Evolutionary conservation across 2,888 invertebrate species (phyloP), one percentile per base, ranked within the genome.

Genomic region (Tiphia femorata): DNA sequence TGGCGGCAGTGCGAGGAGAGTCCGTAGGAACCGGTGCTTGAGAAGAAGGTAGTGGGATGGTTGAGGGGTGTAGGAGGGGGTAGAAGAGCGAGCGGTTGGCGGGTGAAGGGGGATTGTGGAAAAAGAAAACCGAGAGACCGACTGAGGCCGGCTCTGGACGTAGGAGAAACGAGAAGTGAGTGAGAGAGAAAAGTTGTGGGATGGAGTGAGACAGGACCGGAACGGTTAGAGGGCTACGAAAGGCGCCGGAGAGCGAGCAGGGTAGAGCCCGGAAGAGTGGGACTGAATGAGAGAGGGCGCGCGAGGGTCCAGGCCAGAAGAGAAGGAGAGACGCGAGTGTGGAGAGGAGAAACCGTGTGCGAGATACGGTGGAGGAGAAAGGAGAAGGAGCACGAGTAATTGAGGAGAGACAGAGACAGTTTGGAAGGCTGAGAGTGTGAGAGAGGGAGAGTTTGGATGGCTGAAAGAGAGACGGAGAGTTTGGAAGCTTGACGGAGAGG

Each of bases 221-320:
- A 20, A 20, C 20, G 20, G 20, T 6, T 8, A 16, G 35, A 14
- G 33, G 14, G 16, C 19, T 41, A 38, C 29, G 19, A n/a, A n/a
- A n/a, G 38, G 35, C 16, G 17, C 10, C 35, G 25, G 29, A 53
- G 58, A 37, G 63, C 49, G 49, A n/a, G n/a, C n/a, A n/a, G n/a
- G n/a, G n/a, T n/a, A n/a, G n/a, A n/a, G n/a, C n/a, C n/a, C n/a
- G 35, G 38, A 35, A 47, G 47, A 46, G 46, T 25, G 44, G 54
- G 44, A 51, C 44, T 48, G 44, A 40, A 40, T 51, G 44, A 16
- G 42, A 49, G 50, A 40, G 48, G 38, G 44, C 38, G 41, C 37
- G 30, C 58, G 42, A 43, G 42, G 37, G 43, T 30, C 29, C 54
- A 51, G 35, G 21, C 49, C 42, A 50, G 49, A n/a, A 55, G 48